Evolutionary conservation across 1,140 invertebrate genomes (phyloP).

Genomic region (Monochamus saltuarius): DNA sequence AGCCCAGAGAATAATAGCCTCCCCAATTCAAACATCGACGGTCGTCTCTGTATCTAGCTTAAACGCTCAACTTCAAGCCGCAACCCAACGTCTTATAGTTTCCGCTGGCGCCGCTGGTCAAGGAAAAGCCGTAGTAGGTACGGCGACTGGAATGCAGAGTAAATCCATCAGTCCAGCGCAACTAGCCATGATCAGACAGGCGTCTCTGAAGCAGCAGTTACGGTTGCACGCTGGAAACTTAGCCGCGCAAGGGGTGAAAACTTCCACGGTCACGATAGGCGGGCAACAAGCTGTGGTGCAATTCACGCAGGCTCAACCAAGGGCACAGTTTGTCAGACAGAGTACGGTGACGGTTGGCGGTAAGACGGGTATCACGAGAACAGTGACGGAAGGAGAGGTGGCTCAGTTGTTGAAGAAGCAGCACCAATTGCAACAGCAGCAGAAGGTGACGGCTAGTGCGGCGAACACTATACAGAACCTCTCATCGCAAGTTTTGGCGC

Average conservation of each 20-base stretch:
- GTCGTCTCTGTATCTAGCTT: conserved; percentile 54
- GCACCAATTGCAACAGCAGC: conserved; percentile 60
- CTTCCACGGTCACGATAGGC: conserved; percentile 45
- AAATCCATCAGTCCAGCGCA: conserved; percentile 56
- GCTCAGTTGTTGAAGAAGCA: conserved; percentile 69
- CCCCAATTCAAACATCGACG: conserved; percentile 52
- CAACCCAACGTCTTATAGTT: conserved; percentile 55
- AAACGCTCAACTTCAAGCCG: conserved; percentile 53
- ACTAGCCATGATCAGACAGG: conserved; percentile 55
- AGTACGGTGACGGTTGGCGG: conserved; percentile 45
- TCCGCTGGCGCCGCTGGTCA: conserved; percentile 40
- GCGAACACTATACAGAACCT: conserved; percentile 50
- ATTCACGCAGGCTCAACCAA: conserved; percentile 47
- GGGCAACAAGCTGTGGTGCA: conserved; percentile 48
- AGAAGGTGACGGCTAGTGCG: conserved; percentile 49
- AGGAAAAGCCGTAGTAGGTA: conserved; percentile 49
- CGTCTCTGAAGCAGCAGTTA: conserved; percentile 46
- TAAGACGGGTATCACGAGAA: conserved; percentile 55
- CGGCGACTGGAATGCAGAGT: conserved; percentile 51
- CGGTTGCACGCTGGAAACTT: conserved; percentile 54
- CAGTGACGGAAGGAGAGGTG: conserved; percentile 70
- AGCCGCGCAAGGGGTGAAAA: conserved; percentile 47
- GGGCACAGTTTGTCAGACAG: conserved; percentile 47
- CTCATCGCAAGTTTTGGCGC: conserved; percentile 60
- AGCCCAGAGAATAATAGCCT: conserved; percentile 54